phyloP scores from a whole-genome alignment of 2,797 vertebrate genomes.

The Aeoliscus strigatus region DNA sequence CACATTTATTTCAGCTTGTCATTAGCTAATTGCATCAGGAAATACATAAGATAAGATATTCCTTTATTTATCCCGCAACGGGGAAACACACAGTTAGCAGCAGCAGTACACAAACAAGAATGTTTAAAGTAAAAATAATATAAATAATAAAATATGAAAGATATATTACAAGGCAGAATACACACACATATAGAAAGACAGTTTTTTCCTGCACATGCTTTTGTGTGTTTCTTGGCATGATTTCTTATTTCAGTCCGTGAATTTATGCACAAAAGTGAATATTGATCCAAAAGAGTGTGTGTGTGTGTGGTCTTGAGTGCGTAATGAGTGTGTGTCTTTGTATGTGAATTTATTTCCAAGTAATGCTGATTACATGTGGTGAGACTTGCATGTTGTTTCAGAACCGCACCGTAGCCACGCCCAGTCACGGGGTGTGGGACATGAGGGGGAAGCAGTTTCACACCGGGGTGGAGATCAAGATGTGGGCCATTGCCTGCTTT shows the following conservation, averaged over 20 bases:
- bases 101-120: too few species aligned
- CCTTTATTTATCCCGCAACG: too few species aligned
- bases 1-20: conserved; percentile 10
- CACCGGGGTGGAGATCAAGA: conserved; percentile 98
- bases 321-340: conserved; percentile 11
- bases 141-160: too few species aligned
- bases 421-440: conserved; percentile 98
- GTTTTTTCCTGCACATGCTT: not conserved
- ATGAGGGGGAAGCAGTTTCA: conserved; percentile 98
- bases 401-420: conserved; percentile 97
- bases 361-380: conserved; percentile 34
- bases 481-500: conserved; percentile 99
- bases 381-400: conserved; percentile 70
- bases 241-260: conserved; percentile 3
- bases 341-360: conserved; percentile 30
- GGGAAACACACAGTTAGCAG: too few species aligned
- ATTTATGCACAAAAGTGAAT: conserved; percentile 4
- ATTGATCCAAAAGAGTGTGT: conserved; percentile 7
- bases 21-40: not conserved
- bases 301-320: conserved; percentile 2
- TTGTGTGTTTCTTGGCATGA: conserved; percentile 13
- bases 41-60: too few species aligned
- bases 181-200: too few species aligned
- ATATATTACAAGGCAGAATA: too few species aligned
- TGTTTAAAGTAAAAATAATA: too few species aligned